Base-by-base conservation (phyloP, 2,113 vertebrate species). In the Rhinoptilus africanus region DNA sequence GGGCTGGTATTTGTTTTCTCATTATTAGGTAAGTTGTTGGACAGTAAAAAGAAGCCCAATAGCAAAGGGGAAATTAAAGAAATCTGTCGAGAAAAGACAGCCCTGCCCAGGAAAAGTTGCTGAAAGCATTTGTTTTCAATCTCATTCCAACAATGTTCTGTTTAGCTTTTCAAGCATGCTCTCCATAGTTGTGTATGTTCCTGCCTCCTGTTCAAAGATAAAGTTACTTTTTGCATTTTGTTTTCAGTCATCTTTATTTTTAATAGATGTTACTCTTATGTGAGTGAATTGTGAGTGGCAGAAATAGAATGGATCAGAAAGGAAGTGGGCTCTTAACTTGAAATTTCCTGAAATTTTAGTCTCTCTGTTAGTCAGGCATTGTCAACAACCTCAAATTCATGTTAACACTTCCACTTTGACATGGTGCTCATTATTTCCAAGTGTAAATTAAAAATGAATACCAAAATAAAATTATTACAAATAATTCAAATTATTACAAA, bases 41-140 rank as follows among this genome's bases (percentile, higher is more conserved):
- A 92, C 37, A 74, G 76, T 63, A 86, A 79, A 88, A 88, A 80
- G 63, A 77, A 92, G 86, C n/a, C 39, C 4, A 89, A 93, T 28
- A 94, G 54, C 76, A 77, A 91, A 91, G 47, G 88, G 80, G 54
- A 97, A 97, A 97, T 96, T 80, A 86, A 93, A 97, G 68, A 96
- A 97, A 86, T 93, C 72, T 96, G 92, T 69, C 68, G 68, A 81
- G 72, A 96, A 92, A 91, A 91, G 67, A 75, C 20, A 39, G 83
- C 75, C 41, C 50, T 85, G 91, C 71, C 72, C 76, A 86, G 95
- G 75, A 92, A 51, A 93, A 84, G 50, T 77, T 92, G 67, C 50
- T 91, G 86, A 95, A 92, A 93, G 47, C 57, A 86, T 95, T 95
- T 96, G 68, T 80, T 96, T 93, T 92, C 68, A 92, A 30, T 91